A percentile compares a stretch with the other conserved stretches of the same genome.
phyloP scores from a whole-genome alignment of 2,797 vertebrate species.

The Chrosomus eos region DNA sequence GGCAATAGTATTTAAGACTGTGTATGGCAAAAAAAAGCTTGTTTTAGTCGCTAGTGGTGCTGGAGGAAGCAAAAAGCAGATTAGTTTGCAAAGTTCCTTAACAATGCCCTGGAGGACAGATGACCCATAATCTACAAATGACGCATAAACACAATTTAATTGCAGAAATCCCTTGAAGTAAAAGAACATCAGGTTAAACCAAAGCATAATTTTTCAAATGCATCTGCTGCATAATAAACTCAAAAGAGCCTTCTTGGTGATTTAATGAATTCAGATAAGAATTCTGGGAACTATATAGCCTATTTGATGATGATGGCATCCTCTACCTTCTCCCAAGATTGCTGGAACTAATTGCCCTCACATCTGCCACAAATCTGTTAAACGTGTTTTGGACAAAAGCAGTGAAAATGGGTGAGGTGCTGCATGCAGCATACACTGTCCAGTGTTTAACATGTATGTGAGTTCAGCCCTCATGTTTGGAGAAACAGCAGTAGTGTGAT shows the following conservation, averaged over 20 bases:
- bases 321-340: slow-evolving; percentile 20
- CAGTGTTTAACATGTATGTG: slow-evolving; percentile 2
- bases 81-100: slow-evolving; percentile 27
- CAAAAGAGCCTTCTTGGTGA: background rate
- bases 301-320: slow-evolving; percentile 7
- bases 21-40: background rate
- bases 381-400: slow-evolving; percentile 26
- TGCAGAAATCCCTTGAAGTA: background rate
- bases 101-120: background rate
- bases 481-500: slow-evolving; percentile 26
- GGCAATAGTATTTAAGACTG: background rate
- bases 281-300: background rate
- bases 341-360: slow-evolving; percentile 27
- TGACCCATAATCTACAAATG: background rate
- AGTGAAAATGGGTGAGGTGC: slow-evolving; percentile 13
- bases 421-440: background rate
- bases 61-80: slow-evolving; percentile 12
- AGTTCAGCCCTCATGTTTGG: background rate
- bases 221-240: background rate
- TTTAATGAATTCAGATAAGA: slow-evolving; percentile 4
- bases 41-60: background rate
- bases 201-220: background rate
- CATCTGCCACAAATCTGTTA: slow-evolving; percentile 51
- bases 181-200: background rate
- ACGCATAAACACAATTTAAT: slow-evolving; percentile 21